Percentiles rank a stretch among this genome's conserved stretches.
These are phyloP conservation scores for Prolemur simus DNA, from an alignment of 2,113 vertebrate genomes.

Conservation along the genomic window DNA sequence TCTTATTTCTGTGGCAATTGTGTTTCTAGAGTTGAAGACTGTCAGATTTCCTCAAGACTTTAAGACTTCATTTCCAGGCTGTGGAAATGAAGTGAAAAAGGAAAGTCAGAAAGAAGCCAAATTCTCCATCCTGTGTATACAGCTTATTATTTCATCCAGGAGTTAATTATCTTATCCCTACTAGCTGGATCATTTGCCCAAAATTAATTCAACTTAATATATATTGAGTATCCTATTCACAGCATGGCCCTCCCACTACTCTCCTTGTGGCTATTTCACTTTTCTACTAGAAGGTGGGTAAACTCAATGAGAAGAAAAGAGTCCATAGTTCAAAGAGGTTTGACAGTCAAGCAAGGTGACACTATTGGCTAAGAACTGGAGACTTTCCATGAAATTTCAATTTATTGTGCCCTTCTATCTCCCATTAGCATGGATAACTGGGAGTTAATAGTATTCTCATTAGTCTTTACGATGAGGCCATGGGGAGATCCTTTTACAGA, in stretches of 20 bases:
- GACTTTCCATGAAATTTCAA: slow-evolving; percentile 54
- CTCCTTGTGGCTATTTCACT: neutral
- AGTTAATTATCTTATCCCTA: slow-evolving; percentile 35
- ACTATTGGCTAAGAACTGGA: neutral
- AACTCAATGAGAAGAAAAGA: neutral
- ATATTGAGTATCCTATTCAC: neutral
- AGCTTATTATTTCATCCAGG: neutral
- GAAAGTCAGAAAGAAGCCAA: neutral
- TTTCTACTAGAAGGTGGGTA: neutral
- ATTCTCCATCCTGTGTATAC: neutral
- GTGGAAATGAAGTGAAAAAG: slow-evolving; percentile 9
- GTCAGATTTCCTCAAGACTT: slow-evolving; percentile 3
- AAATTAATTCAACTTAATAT: slow-evolving; percentile 40
- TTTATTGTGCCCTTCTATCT: slow-evolving; percentile 18
- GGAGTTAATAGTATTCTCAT: slow-evolving; percentile 44
- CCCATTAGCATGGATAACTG: slow-evolving; percentile 51
- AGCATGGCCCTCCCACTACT: neutral
- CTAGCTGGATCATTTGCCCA: neutral
- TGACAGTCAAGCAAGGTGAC: neutral
- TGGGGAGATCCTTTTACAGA: slow-evolving; percentile 49
- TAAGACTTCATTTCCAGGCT: slow-evolving; percentile 33
- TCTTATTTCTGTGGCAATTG: neutral
- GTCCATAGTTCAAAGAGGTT: neutral
- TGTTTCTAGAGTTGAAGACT: slow-evolving; percentile 17
- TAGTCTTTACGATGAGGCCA: slow-evolving; percentile 25